These are phyloP conservation scores for Scelioninae gen. 2 DNA, from an alignment of 2,888 invertebrate species.

Conservation along the genomic window DNA sequence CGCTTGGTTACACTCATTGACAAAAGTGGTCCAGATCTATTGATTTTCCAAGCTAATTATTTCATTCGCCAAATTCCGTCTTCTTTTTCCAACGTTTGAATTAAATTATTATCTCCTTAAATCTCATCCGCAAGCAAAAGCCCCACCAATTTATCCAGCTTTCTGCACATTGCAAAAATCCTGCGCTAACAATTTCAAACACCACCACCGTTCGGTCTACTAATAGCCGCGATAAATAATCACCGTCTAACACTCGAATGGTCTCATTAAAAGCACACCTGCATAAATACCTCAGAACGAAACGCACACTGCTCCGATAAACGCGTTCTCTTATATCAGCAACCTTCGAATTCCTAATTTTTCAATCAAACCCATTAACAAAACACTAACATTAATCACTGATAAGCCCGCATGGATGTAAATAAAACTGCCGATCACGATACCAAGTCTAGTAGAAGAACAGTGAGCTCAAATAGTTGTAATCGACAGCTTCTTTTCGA, in stretches of 20 bases:
- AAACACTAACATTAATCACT: conserved; percentile 48
- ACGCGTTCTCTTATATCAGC: conserved; percentile 28
- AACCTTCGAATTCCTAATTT: conserved; percentile 42
- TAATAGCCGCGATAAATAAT: conserved; percentile 52
- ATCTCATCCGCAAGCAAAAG: background rate
- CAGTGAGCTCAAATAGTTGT: conserved; percentile 24
- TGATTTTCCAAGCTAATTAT: background rate
- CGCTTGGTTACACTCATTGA: background rate
- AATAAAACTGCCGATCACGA: conserved; percentile 6
- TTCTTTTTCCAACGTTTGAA: conserved; percentile 4
- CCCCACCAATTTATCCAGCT: conserved; percentile 4
- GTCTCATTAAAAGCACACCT: conserved; percentile 43
- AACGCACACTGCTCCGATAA: conserved; percentile 14
- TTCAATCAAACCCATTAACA: conserved; percentile 49
- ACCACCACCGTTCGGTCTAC: conserved; percentile 18
- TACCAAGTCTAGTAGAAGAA: conserved; percentile 7
- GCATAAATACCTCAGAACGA: conserved; percentile 33
- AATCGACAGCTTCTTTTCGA: conserved; percentile 32
- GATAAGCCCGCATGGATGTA: conserved; percentile 27
- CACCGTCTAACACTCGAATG: conserved; percentile 33
- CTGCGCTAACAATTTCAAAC: conserved; percentile 22
- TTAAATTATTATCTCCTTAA: conserved; percentile 21
- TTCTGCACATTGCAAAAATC: conserved; percentile 19
- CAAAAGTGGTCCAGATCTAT: background rate
- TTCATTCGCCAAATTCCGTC: conserved; percentile 3